Percentiles rank a stretch among this genome's conserved stretches.
phyloP scores from a whole-genome alignment of 2,797 vertebrate species.

The Eurystomus glaucurus region DNA sequence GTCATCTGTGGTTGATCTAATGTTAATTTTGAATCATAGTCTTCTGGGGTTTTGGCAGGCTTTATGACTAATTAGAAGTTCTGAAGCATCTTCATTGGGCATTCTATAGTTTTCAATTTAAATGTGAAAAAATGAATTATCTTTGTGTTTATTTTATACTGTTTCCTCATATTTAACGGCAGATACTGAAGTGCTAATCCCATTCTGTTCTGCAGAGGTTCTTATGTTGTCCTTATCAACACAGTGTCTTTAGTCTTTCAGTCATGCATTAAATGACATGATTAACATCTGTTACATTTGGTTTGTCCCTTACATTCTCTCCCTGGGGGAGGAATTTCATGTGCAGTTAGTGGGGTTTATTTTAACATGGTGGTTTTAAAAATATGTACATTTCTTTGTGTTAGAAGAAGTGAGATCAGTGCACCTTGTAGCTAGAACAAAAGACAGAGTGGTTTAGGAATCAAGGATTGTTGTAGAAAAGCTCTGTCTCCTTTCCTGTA shows the following conservation, averaged over 20 bases:
- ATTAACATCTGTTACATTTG: constrained; percentile 56
- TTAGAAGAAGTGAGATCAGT: not conserved
- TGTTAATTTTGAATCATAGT: not conserved
- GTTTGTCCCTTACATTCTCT: constrained; percentile 26
- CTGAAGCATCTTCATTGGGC: not conserved
- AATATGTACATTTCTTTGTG: not conserved
- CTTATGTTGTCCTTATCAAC: not conserved
- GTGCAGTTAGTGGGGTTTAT: not conserved
- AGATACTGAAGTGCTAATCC: not conserved
- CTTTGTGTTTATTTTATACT: not conserved
- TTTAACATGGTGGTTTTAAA: rapidly evolving
- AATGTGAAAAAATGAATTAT: not conserved
- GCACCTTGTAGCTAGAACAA: not conserved
- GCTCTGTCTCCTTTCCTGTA: not conserved
- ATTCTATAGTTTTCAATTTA: not conserved
- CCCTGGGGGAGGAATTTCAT: constrained; percentile 31
- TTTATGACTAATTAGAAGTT: not conserved
- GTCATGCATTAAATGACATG: constrained; percentile 58
- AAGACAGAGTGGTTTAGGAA: not conserved
- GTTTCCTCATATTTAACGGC: not conserved
- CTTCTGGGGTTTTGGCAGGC: not conserved
- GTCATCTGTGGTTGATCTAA: not conserved
- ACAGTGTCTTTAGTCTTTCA: constrained; percentile 20
- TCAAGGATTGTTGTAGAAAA: not conserved
- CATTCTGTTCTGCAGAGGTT: constrained; percentile 8